phyloP scores from a whole-genome alignment of 1,140 invertebrate species.

The Panagrolaimus sp. region DNA sequence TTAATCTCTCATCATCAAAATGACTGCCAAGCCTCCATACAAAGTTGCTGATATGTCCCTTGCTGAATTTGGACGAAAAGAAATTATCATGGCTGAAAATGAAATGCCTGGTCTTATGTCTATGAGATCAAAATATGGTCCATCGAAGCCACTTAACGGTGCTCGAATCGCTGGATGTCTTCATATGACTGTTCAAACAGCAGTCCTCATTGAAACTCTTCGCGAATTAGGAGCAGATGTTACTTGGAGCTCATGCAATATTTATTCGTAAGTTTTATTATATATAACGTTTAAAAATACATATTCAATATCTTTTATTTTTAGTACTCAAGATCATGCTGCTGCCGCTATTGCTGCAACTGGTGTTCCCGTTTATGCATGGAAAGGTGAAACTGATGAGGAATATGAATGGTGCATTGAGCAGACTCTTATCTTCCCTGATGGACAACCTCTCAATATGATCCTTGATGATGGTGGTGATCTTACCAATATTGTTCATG shows the following conservation, averaged over 20 bases:
- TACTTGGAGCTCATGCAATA: constrained; percentile 45
- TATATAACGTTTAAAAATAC: constrained; percentile 70
- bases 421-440: constrained; percentile 68
- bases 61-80: constrained; percentile 90
- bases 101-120: constrained; percentile 98
- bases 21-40: constrained; percentile 44
- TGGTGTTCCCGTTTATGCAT: constrained; percentile 94
- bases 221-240: constrained; percentile 90
- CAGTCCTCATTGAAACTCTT: constrained; percentile 94
- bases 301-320: constrained; percentile 65
- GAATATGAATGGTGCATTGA: constrained; percentile 99
- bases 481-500: constrained; percentile 87
- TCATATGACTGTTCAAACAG: constrained; percentile 83
- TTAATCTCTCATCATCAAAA: neutral
- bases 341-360: constrained; percentile 92
- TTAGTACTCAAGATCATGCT: constrained; percentile 83
- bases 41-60: constrained; percentile 71
- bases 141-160: constrained; percentile 79
- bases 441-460: constrained; percentile 82
- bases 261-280: neutral
- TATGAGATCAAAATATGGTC: constrained; percentile 81
- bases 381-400: constrained; percentile 99
- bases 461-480: constrained; percentile 99
- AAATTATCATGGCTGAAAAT: constrained; percentile 92
- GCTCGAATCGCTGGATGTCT: constrained; percentile 93